Evolutionary conservation across 37 sponge, comb jelly and placozoan genomes (phyloP), one percentile per base, ranked within the genome.

Genomic region (Halisarca cf. caerulea): DNA sequence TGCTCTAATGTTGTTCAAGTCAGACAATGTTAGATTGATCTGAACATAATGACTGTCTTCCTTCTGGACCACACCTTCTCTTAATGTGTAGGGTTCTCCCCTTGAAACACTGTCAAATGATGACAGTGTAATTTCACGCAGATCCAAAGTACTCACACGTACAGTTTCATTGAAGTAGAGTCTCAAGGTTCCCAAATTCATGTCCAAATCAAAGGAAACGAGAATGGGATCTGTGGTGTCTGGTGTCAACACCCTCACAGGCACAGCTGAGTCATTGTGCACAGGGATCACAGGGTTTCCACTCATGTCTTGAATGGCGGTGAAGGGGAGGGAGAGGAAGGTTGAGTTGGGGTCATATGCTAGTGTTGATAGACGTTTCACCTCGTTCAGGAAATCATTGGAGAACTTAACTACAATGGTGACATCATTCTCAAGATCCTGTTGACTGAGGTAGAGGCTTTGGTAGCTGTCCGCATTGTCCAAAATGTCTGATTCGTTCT

Each of bases 81-180:
- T 93, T 11, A 96, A 86, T 17, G 84, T 87, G 75, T 92, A 96
- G 41, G 35, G 83, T 14, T 91, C 72, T 78, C 17, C 66, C 24
- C 57, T 53, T 32, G 42, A 18, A 35, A 78, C 51, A 47, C 27
- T 78, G 4, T 78, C 54, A 27, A 27, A 71, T 53, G 89, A 86
- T 43, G 87, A 83, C 35, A 95, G 60, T 0, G 84, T 90, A 18
- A 95, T 80, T 39, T 59, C 18, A 32, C 82, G 45, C 0, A 86
- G 85, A 38, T 89, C 82, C 44, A 96, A 54, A 17, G 91, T 89
- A 21, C 57, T 57, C 11, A 89, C 96, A 57, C 88, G 86, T 35
- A 96, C 94, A 25, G 94, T 96, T 57, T 96, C 97, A 86, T 82
- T 61, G 64, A 96, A 93, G 24, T 42, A 75, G 1, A 96, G 84